Evolutionary conservation across 2,113 vertebrate genomes (phyloP), one percentile per base, ranked within the genome.

Genomic region (Nicator chloris): DNA sequence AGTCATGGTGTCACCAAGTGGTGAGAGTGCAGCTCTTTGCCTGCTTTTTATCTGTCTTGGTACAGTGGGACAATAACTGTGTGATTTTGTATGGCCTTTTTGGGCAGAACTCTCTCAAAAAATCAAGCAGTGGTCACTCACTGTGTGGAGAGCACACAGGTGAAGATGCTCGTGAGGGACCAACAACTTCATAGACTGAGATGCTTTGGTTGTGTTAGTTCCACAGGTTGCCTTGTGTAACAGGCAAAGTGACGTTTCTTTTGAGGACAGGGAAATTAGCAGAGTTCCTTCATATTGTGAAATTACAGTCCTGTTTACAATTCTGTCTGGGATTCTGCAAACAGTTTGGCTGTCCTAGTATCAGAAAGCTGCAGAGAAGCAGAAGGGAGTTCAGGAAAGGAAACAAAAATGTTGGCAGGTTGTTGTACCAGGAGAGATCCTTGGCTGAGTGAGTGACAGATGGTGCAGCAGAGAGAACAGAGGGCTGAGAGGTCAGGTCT

Each of bases 1-100:
- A 0, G 98, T 99, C 92, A 96, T 98, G 82, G 98, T 99, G 68
- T 98, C 98, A 2, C 99, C 99, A 53, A 99, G 98, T 45, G 98
- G 99, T 99, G 97, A 98, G 99, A 87, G 49, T 49, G 83, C 73
- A 24, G 28, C 30, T 80, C 26, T 75, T 61, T 37, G 77, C 21
- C 26, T 79, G 14, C 47, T 78, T 49, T 21, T 85, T 68, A 3
- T 42, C 42, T 66, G 13, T 63, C 75, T 82, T 26, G 50, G 35
- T 83, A 31, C 72, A 45, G 17, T 2, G 4, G 28, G 53, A 44
- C 12, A n/a, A 37, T 47, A 75, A 47, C n/a, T 39, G 47, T 17
- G 2, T 79, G 66, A 8, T 64, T 84, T 60, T 63, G 14, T 56
- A 4, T 1, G 11, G 57, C 20, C n/a, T 84, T 88, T 88, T 54